These are phyloP conservation scores for Micronycteris hirsuta DNA, from an alignment of 2,113 vertebrate genomes.

Conservation along the genomic window DNA sequence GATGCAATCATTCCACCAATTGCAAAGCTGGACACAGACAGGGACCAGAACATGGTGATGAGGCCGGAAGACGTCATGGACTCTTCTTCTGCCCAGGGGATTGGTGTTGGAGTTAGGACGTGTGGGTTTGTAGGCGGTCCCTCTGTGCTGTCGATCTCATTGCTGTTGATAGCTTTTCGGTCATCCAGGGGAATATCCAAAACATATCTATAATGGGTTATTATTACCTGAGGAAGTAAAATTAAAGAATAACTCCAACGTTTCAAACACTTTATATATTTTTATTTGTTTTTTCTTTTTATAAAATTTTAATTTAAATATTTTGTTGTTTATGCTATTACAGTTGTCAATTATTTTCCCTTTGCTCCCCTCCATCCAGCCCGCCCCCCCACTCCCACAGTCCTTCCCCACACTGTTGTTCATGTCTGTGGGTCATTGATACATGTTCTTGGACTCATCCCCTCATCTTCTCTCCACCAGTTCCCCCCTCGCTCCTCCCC, in stretches of 20 bases:
- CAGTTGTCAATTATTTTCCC: too few relatives aligned
- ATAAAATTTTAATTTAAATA: neutral
- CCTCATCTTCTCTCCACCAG: too few relatives aligned
- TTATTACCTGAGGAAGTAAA: constrained; percentile 85
- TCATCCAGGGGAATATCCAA: constrained; percentile 77
- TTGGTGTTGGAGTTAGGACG: neutral
- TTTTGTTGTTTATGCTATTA: too few relatives aligned
- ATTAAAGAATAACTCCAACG: neutral
- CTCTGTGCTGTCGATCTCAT: neutral
- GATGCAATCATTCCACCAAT: constrained; percentile 94
- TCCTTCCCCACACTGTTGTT: too few relatives aligned
- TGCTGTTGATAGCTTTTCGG: neutral
- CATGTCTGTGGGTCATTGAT: too few relatives aligned
- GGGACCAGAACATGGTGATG: constrained; percentile 91
- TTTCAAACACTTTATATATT: neutral
- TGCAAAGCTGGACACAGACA: constrained; percentile 93
- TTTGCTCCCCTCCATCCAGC: too few relatives aligned
- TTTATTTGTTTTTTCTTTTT: neutral
- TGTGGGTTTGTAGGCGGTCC: neutral
- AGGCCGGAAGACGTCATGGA: constrained; percentile 34
- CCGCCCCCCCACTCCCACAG: too few relatives aligned
- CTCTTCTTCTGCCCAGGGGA: neutral
- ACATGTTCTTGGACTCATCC: too few relatives aligned
- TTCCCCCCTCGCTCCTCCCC: too few relatives aligned
- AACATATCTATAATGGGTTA: constrained; percentile 84